A percentile compares a stretch with the other conserved stretches of the same genome.
Evolutionary conservation across 2,888 invertebrate genomes (phyloP).

Genomic region (Theristus sp.): DNA sequence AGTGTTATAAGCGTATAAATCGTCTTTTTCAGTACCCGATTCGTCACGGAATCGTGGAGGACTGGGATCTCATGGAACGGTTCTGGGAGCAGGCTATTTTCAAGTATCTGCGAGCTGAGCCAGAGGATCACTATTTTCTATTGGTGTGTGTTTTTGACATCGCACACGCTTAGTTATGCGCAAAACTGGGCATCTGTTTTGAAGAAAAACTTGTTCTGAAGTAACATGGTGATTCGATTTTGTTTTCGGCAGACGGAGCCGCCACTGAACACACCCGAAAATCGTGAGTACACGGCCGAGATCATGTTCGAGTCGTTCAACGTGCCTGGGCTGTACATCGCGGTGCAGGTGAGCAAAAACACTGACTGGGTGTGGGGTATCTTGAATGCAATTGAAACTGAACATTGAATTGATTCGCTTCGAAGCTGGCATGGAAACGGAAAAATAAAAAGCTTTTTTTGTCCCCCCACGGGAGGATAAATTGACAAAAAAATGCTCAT

Average conservation of each 20-base stretch:
- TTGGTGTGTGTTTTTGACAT: conserved; percentile 43
- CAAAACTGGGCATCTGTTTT: too few species aligned
- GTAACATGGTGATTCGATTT: background rate
- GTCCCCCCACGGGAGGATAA: too few species aligned
- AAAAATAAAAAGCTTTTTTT: too few species aligned
- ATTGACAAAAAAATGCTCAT: too few species aligned
- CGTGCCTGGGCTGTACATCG: conserved; percentile 95
- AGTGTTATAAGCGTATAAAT: too few species aligned
- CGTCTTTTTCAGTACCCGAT: conserved; percentile 96
- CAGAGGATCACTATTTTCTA: conserved; percentile 95
- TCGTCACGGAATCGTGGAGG: conserved; percentile 92
- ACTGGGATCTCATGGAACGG: conserved; percentile 99
- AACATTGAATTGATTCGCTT: too few species aligned
- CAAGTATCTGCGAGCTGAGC: conserved; percentile 91
- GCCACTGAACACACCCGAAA: conserved; percentile 95
- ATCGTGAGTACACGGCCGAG: conserved; percentile 57
- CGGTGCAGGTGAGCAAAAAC: conserved; percentile 59
- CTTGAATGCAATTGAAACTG: too few species aligned
- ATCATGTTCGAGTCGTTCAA: conserved; percentile 99
- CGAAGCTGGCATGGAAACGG: too few species aligned
- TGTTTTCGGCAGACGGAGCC: conserved; percentile 60
- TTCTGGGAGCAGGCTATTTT: conserved; percentile 97
- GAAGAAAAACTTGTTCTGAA: too few species aligned
- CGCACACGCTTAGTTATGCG: too few species aligned
- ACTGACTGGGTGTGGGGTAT: too few species aligned